phyloP scores from a whole-genome alignment of 2,888 invertebrate species.

The Opisthograptis luteolata region DNA sequence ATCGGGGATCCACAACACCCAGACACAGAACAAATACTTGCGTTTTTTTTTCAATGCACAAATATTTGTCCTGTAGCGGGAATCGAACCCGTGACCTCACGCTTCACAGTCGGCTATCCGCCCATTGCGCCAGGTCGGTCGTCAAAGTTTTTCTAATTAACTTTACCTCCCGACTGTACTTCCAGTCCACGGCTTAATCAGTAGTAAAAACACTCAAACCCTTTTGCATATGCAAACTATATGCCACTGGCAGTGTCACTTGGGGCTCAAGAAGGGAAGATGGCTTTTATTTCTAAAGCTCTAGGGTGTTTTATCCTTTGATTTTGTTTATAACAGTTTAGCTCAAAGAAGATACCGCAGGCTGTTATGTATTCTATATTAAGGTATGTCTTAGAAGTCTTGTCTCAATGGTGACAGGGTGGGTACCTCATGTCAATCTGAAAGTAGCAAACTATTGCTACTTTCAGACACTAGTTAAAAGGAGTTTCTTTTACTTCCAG shows the following conservation, averaged over 20 bases:
- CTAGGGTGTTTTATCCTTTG: background rate
- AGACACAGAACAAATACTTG: too few species aligned
- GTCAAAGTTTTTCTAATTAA: too few species aligned
- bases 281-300: background rate
- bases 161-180: conserved; percentile 48
- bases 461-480: too few species aligned
- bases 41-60: too few species aligned
- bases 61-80: too few species aligned
- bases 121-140: too few species aligned
- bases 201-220: conserved; percentile 76
- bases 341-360: conserved; percentile 9
- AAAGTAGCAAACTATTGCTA: too few species aligned
- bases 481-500: too few species aligned
- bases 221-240: conserved; percentile 78
- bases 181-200: conserved; percentile 69
- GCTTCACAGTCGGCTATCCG: too few species aligned
- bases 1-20: too few species aligned
- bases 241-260: conserved; percentile 58
- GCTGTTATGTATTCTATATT: background rate
- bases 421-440: too few species aligned
- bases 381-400: background rate
- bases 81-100: too few species aligned
- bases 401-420: background rate
- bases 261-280: conserved; percentile 17
- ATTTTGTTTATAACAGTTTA: background rate